Base-by-base conservation (phyloP, 2,797 vertebrate species). In the Heliangelus exortis region DNA sequence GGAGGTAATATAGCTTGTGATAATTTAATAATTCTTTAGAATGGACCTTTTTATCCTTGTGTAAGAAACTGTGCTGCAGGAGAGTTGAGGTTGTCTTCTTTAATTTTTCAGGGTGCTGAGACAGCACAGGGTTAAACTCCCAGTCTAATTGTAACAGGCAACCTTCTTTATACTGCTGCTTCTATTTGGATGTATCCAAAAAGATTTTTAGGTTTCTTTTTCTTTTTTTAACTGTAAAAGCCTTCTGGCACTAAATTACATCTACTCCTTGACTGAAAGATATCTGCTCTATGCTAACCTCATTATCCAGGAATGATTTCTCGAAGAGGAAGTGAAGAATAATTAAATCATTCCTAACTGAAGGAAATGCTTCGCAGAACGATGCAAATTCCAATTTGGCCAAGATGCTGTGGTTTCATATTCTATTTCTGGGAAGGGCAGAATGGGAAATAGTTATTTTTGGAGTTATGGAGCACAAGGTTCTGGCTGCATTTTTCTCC, bases 261-360 rank as follows among this genome's bases (percentile, higher is more conserved):
- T 93, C 94, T 90, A 73, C 63, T 86, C 80, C 87, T 95, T 96
- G 93, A 93, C 94, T 95, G 95, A 93, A 96, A 95, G 68, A 59
- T 95, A 96, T 95, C 95, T 96, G 95, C 93, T 96, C 85, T 90
- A 79, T 93, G 94, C 96, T 95, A 96, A 96, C 94, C 92, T 96
- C 94, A 92, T 96, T 96, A 96, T 5, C 96, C 86, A 91, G 94
- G 96, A 94, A 96, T 95, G 95, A 96, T 95, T 95, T 95, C 95
- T 95, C 92, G 88, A 89, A 90, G 95, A 96, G 96, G 96, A 96
- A 96, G 95, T 74, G 93, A 76, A 82, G 90, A 96, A 84, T 96
- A 95, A 96, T 96, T 94, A 95, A 95, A 96, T 96, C 95, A 96
- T 94, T 96, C 90, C 96, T 96, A 96, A 95, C 93, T 95, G 95